These are phyloP conservation scores for Limnodromus scolopaceus DNA, from an alignment of 2,797 vertebrate species.

Conservation along the genomic window DNA sequence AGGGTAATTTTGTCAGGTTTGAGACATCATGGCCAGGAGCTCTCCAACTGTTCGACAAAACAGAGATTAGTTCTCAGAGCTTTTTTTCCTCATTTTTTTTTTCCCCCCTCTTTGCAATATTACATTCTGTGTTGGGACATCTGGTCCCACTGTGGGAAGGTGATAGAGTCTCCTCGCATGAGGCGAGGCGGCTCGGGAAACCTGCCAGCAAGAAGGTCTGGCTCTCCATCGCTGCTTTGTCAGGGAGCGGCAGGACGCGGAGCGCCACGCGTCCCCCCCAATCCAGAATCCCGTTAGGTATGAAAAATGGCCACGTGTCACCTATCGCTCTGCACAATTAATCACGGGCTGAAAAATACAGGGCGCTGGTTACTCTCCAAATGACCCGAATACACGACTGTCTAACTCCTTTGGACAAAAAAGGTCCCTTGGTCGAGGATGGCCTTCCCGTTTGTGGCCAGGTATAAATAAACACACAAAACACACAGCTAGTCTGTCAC, in stretches of 20 bases:
- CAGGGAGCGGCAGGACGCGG: background rate
- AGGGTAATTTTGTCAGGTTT: constrained; percentile 41
- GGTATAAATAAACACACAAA: background rate
- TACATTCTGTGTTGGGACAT: constrained; percentile 40
- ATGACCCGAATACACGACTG: background rate
- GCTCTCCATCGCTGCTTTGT: constrained; percentile 7
- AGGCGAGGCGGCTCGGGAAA: constrained; percentile 45
- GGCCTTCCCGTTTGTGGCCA: background rate
- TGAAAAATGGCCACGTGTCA: constrained; percentile 36
- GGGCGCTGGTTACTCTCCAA: background rate
- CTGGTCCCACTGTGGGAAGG: constrained; percentile 66
- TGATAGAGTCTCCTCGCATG: constrained; percentile 38
- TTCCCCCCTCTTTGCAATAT: background rate
- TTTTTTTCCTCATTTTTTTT: background rate
- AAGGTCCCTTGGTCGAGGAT: background rate
- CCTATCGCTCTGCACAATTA: constrained; percentile 11
- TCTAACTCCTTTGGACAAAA: constrained; percentile 22
- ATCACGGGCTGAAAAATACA: constrained; percentile 15
- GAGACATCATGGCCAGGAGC: constrained; percentile 33
- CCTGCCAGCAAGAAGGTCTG: constrained; percentile 56
- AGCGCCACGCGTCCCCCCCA: background rate
- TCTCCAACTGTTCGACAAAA: constrained; percentile 64
- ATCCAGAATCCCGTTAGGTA: background rate
- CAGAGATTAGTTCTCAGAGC: constrained; percentile 41
- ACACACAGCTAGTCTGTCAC: background rate